Evolutionary conservation across 2,888 invertebrate species (phyloP).

Genomic region (Pinctada fucata): DNA sequence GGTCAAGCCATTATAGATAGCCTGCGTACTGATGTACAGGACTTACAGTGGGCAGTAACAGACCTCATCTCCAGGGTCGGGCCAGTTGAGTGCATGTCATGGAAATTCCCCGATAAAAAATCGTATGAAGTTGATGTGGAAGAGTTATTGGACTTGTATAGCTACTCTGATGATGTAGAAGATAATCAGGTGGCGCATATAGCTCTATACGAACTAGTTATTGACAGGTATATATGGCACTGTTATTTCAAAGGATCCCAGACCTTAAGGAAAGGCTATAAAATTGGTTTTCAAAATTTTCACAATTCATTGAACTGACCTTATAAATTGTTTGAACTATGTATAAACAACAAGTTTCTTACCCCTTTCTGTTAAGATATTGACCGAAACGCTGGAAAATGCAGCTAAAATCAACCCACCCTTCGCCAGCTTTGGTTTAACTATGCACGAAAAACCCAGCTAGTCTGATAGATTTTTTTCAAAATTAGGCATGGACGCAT

Average conservation of each 20-base stretch:
- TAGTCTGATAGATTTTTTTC: no score
- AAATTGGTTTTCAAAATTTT: no score
- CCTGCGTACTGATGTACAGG: slow-evolving; percentile 74
- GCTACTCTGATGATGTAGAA: slow-evolving; percentile 66
- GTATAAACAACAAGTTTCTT: no score
- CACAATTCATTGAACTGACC: no score
- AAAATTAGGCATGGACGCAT: no score
- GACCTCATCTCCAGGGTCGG: slow-evolving; percentile 72
- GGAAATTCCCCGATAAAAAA: slow-evolving; percentile 76
- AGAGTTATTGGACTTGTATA: slow-evolving; percentile 73
- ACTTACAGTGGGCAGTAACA: slow-evolving; percentile 71
- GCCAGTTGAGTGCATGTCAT: slow-evolving; percentile 72
- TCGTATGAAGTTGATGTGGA: slow-evolving; percentile 73
- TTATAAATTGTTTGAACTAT: no score
- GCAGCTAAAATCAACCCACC: no score
- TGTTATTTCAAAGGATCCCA: not conserved
- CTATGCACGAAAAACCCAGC: no score
- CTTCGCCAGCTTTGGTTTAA: no score
- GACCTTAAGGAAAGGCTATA: no score
- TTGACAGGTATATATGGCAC: slow-evolving; percentile 74
- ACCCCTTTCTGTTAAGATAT: not conserved
- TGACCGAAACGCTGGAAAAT: not conserved
- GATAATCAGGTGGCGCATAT: slow-evolving; percentile 76
- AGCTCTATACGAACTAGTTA: slow-evolving; percentile 75
- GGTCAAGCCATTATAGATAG: slow-evolving; percentile 73